Conservation (phyloP, 2,888 invertebrate species). For the Archips xylosteana region DNA sequence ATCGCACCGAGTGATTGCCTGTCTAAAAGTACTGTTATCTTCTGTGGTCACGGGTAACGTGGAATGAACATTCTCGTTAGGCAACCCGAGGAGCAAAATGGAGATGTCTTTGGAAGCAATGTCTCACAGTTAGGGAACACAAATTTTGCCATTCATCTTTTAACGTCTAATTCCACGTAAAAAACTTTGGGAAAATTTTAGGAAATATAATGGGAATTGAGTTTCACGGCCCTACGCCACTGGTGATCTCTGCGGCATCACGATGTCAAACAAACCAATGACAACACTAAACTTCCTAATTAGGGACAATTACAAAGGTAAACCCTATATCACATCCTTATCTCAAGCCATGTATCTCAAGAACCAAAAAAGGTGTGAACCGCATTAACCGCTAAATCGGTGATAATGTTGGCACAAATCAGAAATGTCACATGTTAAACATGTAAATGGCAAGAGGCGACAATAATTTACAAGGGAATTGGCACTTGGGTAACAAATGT, state of each 20-base stretch:
- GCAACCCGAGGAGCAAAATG: no score
- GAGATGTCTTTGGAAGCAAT: no score
- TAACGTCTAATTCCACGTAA: no score
- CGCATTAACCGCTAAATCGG: conserved; percentile 27
- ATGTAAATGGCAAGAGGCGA: conserved; percentile 37
- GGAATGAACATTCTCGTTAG: no score
- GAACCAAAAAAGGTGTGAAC: conserved; percentile 7
- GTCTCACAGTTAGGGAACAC: no score
- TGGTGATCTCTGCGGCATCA: not conserved
- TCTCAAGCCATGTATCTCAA: conserved; percentile 8
- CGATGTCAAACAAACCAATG: not conserved
- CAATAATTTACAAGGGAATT: conserved; percentile 41
- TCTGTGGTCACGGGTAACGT: no score
- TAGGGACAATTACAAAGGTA: conserved; percentile 1
- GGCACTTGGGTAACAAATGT: conserved; percentile 50
- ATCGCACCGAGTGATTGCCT: no score
- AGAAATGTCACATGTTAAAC: conserved; percentile 37
- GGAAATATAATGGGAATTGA: no score
- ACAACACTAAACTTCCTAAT: not conserved
- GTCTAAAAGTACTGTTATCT: no score
- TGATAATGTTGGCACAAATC: conserved; percentile 35
- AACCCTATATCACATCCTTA: conserved; percentile 27
- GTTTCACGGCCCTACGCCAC: no score
- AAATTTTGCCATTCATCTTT: no score
- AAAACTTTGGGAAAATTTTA: no score